These are phyloP conservation scores for Actias luna DNA, from an alignment of 2,888 invertebrate genomes.

Conservation along the genomic window DNA sequence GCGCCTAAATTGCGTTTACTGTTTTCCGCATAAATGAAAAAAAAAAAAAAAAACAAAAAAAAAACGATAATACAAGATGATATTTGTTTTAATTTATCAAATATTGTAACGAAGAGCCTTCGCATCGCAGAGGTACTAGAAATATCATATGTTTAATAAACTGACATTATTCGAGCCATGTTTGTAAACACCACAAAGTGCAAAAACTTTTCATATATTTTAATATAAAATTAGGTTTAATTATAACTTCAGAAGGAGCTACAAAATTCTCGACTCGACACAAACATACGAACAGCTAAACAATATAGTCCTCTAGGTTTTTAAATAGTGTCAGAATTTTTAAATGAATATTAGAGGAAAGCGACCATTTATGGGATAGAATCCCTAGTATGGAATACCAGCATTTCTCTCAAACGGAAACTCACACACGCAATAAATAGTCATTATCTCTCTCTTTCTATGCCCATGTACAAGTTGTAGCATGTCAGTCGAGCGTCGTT, in stretches of 20 bases:
- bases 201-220: no score
- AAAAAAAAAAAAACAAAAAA: neutral
- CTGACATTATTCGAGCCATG: no score
- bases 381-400: no score
- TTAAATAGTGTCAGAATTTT: no score
- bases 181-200: no score
- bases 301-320: no score
- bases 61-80: neutral
- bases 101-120: neutral
- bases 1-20: neutral
- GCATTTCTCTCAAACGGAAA: constrained; percentile 1
- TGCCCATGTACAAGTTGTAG: neutral
- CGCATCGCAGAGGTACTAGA: neutral
- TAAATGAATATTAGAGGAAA: no score
- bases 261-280: no score
- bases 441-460: neutral
- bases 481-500: neutral
- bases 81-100: neutral
- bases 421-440: constrained; percentile 4
- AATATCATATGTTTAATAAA: neutral
- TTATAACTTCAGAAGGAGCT: no score
- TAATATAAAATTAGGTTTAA: no score
- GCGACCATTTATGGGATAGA: neutral
- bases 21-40: neutral
- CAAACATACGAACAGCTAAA: no score